These are phyloP conservation scores for Sphenopsis melanotis DNA, from an alignment of 2,797 vertebrate species.

Conservation along the genomic window DNA sequence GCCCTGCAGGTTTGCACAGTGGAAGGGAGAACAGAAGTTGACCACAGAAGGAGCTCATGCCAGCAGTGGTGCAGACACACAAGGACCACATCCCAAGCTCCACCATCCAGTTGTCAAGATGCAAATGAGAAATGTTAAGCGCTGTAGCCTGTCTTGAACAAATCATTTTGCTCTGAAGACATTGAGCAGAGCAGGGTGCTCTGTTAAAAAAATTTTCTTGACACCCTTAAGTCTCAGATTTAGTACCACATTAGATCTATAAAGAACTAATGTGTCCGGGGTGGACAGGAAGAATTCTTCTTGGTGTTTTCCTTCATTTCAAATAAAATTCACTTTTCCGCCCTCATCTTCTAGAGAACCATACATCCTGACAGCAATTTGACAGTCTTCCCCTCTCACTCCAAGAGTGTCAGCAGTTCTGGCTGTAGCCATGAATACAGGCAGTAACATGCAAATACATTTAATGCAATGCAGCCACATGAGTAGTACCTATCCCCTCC, in stretches of 20 bases:
- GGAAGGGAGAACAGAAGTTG: neutral
- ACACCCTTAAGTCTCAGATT: neutral
- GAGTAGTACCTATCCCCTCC: neutral
- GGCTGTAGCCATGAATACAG: neutral
- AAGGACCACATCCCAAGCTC: neutral
- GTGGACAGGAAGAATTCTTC: neutral
- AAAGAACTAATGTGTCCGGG: neutral
- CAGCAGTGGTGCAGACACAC: neutral
- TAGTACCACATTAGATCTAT: neutral
- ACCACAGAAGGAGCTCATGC: neutral
- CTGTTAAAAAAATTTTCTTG: neutral
- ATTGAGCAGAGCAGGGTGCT: neutral
- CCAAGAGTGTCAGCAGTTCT: conserved; percentile 17
- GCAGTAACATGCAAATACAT: conserved; percentile 16
- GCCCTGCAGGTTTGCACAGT: neutral
- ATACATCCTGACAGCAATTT: neutral
- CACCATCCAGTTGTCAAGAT: neutral
- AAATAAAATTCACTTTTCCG: neutral
- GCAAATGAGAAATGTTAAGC: neutral
- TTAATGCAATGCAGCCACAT: neutral
- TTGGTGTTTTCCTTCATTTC: neutral
- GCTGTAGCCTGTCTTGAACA: neutral
- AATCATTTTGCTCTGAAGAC: neutral
- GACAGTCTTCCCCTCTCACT: neutral
- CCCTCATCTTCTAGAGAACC: neutral